Conservation (phyloP, 2,113 vertebrate genomes). For the Spheniscus mendiculus region DNA sequence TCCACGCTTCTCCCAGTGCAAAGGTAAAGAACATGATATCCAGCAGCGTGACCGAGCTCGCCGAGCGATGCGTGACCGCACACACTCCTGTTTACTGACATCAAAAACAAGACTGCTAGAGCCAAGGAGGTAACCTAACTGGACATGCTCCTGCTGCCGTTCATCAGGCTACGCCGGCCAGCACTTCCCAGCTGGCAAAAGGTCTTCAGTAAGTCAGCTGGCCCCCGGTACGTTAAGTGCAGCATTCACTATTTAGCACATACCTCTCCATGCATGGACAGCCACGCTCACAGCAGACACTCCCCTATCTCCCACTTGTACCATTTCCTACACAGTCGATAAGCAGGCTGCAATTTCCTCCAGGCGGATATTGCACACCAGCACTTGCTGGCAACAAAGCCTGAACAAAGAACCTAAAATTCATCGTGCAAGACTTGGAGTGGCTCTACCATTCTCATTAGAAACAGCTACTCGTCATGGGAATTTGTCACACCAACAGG, state of each 20-base stretch:
- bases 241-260: accelerated
- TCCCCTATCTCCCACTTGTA: background rate
- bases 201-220: background rate
- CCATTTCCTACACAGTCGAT: accelerated
- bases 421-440: accelerated
- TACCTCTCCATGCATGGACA: accelerated
- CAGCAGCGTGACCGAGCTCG: background rate
- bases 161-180: accelerated
- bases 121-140: background rate
- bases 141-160: background rate
- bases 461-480: accelerated
- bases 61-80: background rate
- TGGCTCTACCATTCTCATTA: background rate
- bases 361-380: background rate
- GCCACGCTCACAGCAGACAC: accelerated
- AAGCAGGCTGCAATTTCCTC: background rate
- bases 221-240: accelerated
- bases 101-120: accelerated
- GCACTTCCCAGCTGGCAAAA: background rate
- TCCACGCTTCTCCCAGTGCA: background rate
- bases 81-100: background rate
- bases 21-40: background rate
- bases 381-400: background rate
- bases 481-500: background rate
- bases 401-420: background rate